Percentiles rank a stretch among this genome's conserved stretches.
phyloP scores from a whole-genome alignment of 64 coral and sea anemone genomes.

The Platygyra sinensis region DNA sequence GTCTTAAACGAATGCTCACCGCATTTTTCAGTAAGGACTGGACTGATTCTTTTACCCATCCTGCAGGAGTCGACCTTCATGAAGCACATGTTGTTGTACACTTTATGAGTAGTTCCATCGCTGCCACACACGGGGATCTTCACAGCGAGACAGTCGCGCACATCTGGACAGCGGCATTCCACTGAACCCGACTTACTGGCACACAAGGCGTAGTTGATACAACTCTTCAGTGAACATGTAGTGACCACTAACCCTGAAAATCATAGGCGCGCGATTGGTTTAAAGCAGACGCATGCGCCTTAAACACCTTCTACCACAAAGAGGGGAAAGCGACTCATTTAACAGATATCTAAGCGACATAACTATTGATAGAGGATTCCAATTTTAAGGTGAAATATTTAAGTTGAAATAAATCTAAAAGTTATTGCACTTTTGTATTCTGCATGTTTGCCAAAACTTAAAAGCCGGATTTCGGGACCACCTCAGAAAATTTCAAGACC shows the following conservation, averaged over 20 bases:
- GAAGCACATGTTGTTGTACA: conserved; percentile 26
- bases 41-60: conserved; percentile 18
- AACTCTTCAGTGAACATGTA: conserved; percentile 72
- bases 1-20: conserved; percentile 2
- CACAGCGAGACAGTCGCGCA: conserved; percentile 47
- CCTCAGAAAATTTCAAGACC: too few species aligned
- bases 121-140: conserved; percentile 36
- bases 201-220: conserved; percentile 65
- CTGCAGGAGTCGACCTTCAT: conserved; percentile 58
- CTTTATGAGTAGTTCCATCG: conserved; percentile 39
- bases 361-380: too few species aligned
- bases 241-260: conserved; percentile 58
- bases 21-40: conserved; percentile 22
- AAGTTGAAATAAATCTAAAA: too few species aligned
- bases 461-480: too few species aligned
- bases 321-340: neutral
- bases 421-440: too few species aligned
- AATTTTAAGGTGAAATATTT: too few species aligned
- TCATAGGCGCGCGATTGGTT: neutral
- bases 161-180: conserved; percentile 82
- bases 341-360: neutral
- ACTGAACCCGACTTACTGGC: conserved; percentile 52
- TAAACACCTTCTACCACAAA: too few species aligned
- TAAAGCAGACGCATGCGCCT: neutral
- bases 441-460: too few species aligned